A percentile compares a stretch with the other conserved stretches of the same genome.
Evolutionary conservation across 2,888 invertebrate genomes (phyloP).

Genomic region (Chrysolina haemoptera): DNA sequence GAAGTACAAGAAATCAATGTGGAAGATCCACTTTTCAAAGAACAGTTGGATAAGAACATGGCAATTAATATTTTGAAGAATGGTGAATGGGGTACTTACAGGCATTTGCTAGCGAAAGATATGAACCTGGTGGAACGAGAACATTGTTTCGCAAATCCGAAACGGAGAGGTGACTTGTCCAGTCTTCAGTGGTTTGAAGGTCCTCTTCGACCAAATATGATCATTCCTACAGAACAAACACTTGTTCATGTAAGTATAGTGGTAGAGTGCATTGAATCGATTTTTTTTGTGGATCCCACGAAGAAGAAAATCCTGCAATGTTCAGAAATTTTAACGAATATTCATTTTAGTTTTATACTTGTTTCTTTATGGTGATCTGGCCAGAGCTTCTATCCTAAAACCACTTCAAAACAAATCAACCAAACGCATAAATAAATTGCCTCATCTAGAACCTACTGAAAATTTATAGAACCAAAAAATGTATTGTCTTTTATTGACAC

Average conservation of each 20-base stretch:
- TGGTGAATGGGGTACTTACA: conserved; percentile 78
- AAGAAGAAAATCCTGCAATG: too few species aligned
- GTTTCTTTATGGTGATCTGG: too few species aligned
- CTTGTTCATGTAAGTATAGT: conserved; percentile 42
- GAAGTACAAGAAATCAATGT: conserved; percentile 78
- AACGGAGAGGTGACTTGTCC: conserved; percentile 88
- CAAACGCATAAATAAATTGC: too few species aligned
- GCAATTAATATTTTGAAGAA: conserved; percentile 84
- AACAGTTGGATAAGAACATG: conserved; percentile 81
- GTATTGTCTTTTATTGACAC: too few species aligned
- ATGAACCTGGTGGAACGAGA: conserved; percentile 70
- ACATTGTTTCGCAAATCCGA: conserved; percentile 85
- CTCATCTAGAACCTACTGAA: too few species aligned
- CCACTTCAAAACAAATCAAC: too few species aligned
- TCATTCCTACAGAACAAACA: conserved; percentile 49
- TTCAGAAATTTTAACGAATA: too few species aligned
- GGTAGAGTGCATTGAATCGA: too few species aligned
- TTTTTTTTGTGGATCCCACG: too few species aligned
- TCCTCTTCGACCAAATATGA: conserved; percentile 61
- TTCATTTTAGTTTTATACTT: too few species aligned
- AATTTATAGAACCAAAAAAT: too few species aligned
- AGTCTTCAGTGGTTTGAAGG: conserved; percentile 90
- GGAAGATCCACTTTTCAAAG: conserved; percentile 72
- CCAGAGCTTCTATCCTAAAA: too few species aligned
- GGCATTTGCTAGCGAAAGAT: conserved; percentile 81